Evolutionary conservation across 2,888 invertebrate genomes (phyloP).

Genomic region (Diplolepis rosae): DNA sequence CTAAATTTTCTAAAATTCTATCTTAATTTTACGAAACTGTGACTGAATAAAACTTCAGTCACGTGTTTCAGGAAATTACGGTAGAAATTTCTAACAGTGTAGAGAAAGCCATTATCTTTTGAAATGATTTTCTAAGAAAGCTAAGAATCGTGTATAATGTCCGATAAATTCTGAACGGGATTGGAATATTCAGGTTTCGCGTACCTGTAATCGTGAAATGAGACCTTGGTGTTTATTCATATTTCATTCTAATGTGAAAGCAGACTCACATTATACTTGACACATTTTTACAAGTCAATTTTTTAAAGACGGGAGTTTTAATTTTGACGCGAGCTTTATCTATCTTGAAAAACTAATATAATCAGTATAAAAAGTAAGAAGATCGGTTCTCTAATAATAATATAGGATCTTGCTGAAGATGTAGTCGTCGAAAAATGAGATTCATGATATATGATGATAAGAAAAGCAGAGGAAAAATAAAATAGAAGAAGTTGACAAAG

Average conservation of each 20-base stretch:
- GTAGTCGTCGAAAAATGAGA: background rate
- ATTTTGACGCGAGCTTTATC: constrained; percentile 51
- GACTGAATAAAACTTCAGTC: no score
- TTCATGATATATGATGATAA: background rate
- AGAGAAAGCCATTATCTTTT: background rate
- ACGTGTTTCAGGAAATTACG: no score
- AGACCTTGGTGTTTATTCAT: constrained; percentile 35
- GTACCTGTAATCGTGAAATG: constrained; percentile 43
- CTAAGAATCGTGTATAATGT: background rate
- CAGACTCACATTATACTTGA: constrained; percentile 36
- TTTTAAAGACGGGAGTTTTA: constrained; percentile 51
- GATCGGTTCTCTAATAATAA: constrained; percentile 38
- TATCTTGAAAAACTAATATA: constrained; percentile 42
- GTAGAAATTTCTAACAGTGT: no score
- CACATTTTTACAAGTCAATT: constrained; percentile 40
- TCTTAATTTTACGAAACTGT: no score
- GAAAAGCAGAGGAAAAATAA: background rate
- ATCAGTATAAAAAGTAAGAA: constrained; percentile 35
- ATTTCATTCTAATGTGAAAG: constrained; percentile 23
- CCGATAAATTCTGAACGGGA: background rate
- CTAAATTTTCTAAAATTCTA: no score
- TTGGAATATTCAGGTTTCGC: constrained; percentile 1
- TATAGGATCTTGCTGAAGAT: background rate
- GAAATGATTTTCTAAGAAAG: background rate
- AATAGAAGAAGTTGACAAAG: constrained; percentile 32